Evolutionary conservation across 2,888 invertebrate genomes (phyloP), one percentile per base, ranked within the genome.

Genomic region (Sisyra terminalis): DNA sequence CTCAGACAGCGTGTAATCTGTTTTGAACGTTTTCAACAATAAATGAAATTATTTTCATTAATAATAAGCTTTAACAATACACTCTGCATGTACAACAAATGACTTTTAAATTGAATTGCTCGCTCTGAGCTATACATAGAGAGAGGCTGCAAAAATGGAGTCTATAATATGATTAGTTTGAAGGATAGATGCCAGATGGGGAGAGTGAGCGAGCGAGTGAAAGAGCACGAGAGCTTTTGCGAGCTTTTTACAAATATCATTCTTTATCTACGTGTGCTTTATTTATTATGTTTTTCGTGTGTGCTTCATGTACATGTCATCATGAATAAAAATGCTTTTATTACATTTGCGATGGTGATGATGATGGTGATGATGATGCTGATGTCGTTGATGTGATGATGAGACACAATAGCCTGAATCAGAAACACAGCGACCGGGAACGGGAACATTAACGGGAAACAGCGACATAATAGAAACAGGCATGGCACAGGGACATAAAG

Each of bases 51-150:
- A 62, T 61, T 59, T 58, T 61, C 58, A 62, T 60, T 61, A 61
- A 59, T 60, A 62, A 60, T 58, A 58, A 60, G 55, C 43, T 57
- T 59, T 60, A 59, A 61, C 59, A 58, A 59, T 61, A 59, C 60
- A 59, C 45, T 58, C 55, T 58, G 16, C 16, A 58, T 58, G 58
- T 58, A 57, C 59, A 61, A 71, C 73, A 73, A 73, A 73, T 73
- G 72, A 73, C 69, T 73, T 71, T 71, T 71, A 70, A 72, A 73
- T 73, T 72, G 71, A 67, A 73, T 73, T 71, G 63, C 65, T 65
- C 65, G 53, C 56, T 53, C 50, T 53, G 55, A 56, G 57, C 55
- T 53, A 56, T 56, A 56, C 11, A 18, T 17, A 16, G 13, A 42
- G 43, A 42, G 42, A 43, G 43, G 24, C 56, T 58, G 58, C 73